phyloP scores from a whole-genome alignment of 1,140 invertebrate genomes.

The Aphaenogaster floridana region DNA sequence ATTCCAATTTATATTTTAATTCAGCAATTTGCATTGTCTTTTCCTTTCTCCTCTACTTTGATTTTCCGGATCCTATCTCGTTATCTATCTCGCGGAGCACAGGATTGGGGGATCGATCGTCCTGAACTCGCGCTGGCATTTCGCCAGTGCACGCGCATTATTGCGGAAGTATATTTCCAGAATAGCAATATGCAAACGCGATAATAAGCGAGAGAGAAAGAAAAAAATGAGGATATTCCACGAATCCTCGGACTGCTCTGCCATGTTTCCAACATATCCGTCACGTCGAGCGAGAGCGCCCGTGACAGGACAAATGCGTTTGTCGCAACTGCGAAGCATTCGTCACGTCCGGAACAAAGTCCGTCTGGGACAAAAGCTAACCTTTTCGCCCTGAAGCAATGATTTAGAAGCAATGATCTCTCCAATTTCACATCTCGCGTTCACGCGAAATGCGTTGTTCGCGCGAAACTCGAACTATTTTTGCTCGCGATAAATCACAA shows the following conservation, averaged over 20 bases:
- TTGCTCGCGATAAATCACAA: neutral
- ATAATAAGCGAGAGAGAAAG: neutral
- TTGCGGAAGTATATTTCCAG: constrained; percentile 39
- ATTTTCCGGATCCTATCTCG: neutral
- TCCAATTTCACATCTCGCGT: constrained; percentile 8
- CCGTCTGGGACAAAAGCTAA: neutral
- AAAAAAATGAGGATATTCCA: neutral
- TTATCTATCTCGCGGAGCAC: constrained; percentile 10
- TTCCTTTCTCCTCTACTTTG: neutral
- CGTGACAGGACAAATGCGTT: neutral
- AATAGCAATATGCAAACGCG: neutral
- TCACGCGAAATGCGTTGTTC: constrained; percentile 6
- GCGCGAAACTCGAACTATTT: neutral
- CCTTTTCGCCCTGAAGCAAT: neutral
- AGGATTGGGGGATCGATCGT: constrained; percentile 43
- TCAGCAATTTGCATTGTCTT: too few species aligned
- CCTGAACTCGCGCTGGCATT: constrained; percentile 23
- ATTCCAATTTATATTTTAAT: neutral
- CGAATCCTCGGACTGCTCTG: neutral
- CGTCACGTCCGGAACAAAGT: constrained; percentile 7
- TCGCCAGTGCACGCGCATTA: constrained; percentile 51
- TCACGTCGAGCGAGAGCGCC: neutral
- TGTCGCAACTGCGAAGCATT: neutral
- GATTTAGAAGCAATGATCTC: constrained; percentile 15
- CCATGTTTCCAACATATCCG: neutral